Conservation (phyloP, 2,888 invertebrate genomes). For the Leptura quadrifasciata region DNA sequence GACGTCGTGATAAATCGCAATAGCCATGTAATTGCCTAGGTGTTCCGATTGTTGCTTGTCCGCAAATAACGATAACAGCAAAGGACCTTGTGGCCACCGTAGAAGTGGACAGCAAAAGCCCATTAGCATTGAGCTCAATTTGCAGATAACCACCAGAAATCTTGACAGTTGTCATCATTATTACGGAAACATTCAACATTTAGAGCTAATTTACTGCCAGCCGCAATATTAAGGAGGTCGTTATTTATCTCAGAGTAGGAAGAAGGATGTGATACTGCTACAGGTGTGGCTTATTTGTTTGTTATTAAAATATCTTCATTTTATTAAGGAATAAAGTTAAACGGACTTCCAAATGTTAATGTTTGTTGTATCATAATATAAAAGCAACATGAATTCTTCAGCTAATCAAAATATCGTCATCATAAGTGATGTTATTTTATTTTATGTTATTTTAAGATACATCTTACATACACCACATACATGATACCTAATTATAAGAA, state of each 20-base stretch:
- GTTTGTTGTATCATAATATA: too few relatives aligned
- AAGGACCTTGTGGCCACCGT: slow-evolving; percentile 52
- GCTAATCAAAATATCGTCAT: too few relatives aligned
- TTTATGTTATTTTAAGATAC: too few relatives aligned
- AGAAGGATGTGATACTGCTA: not conserved
- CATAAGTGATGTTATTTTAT: too few relatives aligned
- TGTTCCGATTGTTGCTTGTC: slow-evolving; percentile 52
- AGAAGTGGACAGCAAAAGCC: slow-evolving; percentile 57
- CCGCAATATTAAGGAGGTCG: not conserved
- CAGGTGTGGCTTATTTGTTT: not conserved
- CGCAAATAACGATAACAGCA: slow-evolving; percentile 55
- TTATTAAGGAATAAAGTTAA: not conserved
- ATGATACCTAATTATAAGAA: too few relatives aligned
- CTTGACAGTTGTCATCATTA: slow-evolving; percentile 43
- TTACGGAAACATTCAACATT: slow-evolving; percentile 43
- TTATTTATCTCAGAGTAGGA: slow-evolving; percentile 1
- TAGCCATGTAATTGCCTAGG: slow-evolving; percentile 49
- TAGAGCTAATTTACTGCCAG: slow-evolving; percentile 34
- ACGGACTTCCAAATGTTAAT: not conserved
- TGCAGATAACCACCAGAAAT: slow-evolving; percentile 52
- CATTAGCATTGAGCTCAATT: slow-evolving; percentile 58
- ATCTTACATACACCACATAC: too few relatives aligned
- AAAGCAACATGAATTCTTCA: too few relatives aligned
- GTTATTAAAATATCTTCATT: not conserved
- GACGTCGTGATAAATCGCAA: slow-evolving; percentile 50